A percentile compares a stretch with the other conserved stretches of the same genome.
Conservation (phyloP, 2,113 vertebrate species). For the Actenoides lindsayi region DNA sequence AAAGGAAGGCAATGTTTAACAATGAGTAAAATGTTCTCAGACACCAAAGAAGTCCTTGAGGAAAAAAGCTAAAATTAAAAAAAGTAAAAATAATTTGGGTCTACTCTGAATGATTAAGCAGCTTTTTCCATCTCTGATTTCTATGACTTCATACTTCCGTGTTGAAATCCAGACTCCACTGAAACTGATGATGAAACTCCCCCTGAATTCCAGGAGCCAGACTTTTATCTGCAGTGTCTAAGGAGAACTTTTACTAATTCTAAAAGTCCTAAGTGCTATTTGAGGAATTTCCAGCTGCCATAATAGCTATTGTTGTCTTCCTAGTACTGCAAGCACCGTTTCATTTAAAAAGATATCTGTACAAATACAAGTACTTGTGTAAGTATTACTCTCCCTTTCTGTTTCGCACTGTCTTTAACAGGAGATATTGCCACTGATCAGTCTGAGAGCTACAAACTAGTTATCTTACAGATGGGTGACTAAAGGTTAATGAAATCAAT, state of each 20-base stretch:
- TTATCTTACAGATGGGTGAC: background rate
- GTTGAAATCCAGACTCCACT: background rate
- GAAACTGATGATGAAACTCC: conserved; percentile 19
- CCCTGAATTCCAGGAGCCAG: background rate
- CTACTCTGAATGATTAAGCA: background rate
- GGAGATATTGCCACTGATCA: background rate
- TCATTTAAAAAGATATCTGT: background rate
- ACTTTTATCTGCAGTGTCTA: background rate
- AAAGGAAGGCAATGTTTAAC: background rate
- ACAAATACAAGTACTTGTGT: background rate
- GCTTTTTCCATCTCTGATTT: background rate
- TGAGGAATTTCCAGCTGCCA: background rate
- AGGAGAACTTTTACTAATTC: background rate
- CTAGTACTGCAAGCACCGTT: background rate
- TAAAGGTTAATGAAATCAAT: background rate
- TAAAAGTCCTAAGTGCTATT: background rate
- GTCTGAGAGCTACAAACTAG: background rate
- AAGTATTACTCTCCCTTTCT: background rate
- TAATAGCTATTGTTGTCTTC: background rate
- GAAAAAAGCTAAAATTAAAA: background rate
- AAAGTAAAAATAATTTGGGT: background rate
- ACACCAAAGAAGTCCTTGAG: background rate
- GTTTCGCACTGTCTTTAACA: background rate
- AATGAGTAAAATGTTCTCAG: background rate
- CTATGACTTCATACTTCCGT: background rate